Evolutionary conservation across 2,888 invertebrate species (phyloP), one percentile per base, ranked within the genome.

Genomic region (Leptogaster cylindrica): DNA sequence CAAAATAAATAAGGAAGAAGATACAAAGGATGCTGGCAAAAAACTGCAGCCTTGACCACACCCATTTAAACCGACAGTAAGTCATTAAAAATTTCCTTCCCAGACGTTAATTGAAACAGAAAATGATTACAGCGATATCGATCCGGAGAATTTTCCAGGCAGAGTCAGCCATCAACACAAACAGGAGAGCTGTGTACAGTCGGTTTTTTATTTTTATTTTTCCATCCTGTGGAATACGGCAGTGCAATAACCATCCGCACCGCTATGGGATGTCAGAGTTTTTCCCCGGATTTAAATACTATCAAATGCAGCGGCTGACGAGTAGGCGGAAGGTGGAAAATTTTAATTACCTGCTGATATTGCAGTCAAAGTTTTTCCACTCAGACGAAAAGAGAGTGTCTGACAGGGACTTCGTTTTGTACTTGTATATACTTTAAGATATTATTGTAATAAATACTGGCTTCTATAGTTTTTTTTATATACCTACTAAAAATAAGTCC

Each of bases 41-140:
- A 14, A 51, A 10, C 23, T 39, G 27, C 14, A 36, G 10, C 12
- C 14, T 4, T 41, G 58, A 58, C 58, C 58, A 58, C 58, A 58
- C 58, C 58, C 58, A 58, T 58, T 23, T 28, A 58, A 58, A 23
- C n/a, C 10, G 58, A 51, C 68, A 61, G 68, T 27, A 50, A 52
- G 68, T 68, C 68, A 68, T 68, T 68, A 68, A 68, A 51, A 66
- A 68, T 68, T 65, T 68, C 41, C 68, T 66, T 65, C 66, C 66
- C 61, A 68, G 68, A 68, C 68, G 65, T 68, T 68, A 68, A 68
- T 68, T 68, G 68, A 68, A 68, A 65, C 68, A 66, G 66, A 68
- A 68, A 68, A 68, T 68, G 61, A 65, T 68, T 68, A 68, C 65
- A 66, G 68, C 52, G 61, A 14, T 66, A 68, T 68, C 68, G 68